These are phyloP conservation scores for Sminthopsis crassicaudata DNA, from an alignment of 2,113 vertebrate species.

Conservation along the genomic window DNA sequence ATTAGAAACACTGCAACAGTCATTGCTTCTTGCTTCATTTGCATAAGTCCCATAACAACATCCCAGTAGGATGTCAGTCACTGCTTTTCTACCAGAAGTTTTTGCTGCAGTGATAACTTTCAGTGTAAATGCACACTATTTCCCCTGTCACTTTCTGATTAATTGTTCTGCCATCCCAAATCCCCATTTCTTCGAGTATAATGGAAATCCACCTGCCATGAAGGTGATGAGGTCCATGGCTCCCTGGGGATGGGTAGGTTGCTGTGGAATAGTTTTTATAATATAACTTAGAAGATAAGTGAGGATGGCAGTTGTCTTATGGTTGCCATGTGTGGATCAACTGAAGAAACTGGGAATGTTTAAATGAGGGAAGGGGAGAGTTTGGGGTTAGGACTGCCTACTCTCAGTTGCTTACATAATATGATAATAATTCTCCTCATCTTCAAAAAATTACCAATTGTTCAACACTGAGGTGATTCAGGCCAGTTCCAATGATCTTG, in stretches of 20 bases:
- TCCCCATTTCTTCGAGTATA: constrained; percentile 45
- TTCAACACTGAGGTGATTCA: no score
- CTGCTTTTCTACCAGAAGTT: constrained; percentile 71
- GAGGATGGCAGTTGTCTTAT: not conserved
- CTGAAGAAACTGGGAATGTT: not conserved
- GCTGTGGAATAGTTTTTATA: constrained; percentile 24
- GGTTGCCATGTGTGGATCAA: not conserved
- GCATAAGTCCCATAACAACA: constrained; percentile 69
- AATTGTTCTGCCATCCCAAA: constrained; percentile 76
- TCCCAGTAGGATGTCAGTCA: constrained; percentile 74
- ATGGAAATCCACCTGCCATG: constrained; percentile 31
- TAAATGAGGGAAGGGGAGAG: not conserved
- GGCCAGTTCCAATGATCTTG: no score
- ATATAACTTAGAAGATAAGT: not conserved
- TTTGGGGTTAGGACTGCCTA: not conserved
- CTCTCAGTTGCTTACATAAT: no score
- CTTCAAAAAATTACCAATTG: no score
- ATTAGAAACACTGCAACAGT: constrained; percentile 79
- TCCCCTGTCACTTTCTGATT: constrained; percentile 63
- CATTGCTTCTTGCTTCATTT: constrained; percentile 74
- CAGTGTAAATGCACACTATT: constrained; percentile 55
- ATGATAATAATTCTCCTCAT: no score
- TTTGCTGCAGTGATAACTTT: constrained; percentile 59
- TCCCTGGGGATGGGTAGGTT: constrained; percentile 44
- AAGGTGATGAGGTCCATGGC: constrained; percentile 63